Base-by-base conservation (phyloP, 2,888 invertebrate species). In the Aporophyla lueneburgensis region DNA sequence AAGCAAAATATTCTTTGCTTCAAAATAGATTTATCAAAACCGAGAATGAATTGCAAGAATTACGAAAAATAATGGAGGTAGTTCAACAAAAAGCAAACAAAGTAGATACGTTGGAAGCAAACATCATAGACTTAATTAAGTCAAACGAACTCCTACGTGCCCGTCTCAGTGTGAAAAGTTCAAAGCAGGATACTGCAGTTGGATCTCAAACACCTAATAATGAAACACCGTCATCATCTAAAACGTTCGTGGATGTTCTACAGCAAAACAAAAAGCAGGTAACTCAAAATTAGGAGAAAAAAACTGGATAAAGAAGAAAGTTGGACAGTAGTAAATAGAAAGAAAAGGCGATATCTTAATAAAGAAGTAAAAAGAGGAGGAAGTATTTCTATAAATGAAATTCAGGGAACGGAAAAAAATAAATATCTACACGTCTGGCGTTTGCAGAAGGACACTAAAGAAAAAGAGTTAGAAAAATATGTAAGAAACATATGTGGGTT, bases 31-130 rank as follows among this genome's bases (percentile, higher is more conserved):
- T 68, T 56, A 33, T 56, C 9, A 53, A 51, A 12, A 71, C 53
- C 10, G 51, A 62, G 40, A 51, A 16, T 3, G 53, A 71, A 71
- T n/a, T n/a, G n/a, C n/a, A n/a, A n/a, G n/a, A n/a, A n/a, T n/a
- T n/a, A n/a, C n/a, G n/a, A n/a, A n/a, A n/a, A 40, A 61, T 71
- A 4, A 71, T 71, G 71, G 61, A 71, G 40, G 70, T 70, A 70
- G 70, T 59, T 70, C 49, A 70, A 49, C 33, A 59, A 58, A 70
- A 70, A n/a, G 59, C 70, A 19, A 53, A 40, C 24, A 71, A 62
- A 53, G 61, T 71, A n/a, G 53, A 71, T 61, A 62, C 5, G 10
- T 61, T 70, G 24, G 70, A 61, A 61, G 10, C 27, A n/a, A 70
- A n/a, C n/a, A 40, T 70, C 5, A 61, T 24, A 16, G n/a, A 59